phyloP scores from a whole-genome alignment of 1,140 invertebrate species.

The Littorina saxatilis region DNA sequence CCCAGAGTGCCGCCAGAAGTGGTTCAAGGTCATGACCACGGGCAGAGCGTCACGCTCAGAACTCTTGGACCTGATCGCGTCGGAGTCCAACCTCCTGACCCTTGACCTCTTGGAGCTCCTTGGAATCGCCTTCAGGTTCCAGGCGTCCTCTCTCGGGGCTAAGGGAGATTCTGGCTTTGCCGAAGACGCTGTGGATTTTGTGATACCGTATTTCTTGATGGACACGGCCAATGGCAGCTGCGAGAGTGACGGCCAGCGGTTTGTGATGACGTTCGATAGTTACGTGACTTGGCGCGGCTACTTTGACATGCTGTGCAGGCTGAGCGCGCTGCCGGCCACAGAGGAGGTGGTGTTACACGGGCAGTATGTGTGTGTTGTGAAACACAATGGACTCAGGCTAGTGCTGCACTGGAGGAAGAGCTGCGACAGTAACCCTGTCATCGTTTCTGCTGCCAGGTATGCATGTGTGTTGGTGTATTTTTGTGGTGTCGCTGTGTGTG shows the following conservation, averaged over 20 bases:
- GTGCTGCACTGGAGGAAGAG: conserved; percentile 4
- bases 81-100: background rate
- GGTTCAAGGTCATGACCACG: conserved; percentile 22
- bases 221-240: background rate
- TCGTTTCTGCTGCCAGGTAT: background rate
- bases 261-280: conserved; percentile 11
- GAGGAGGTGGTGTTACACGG: background rate
- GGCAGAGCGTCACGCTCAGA: conserved; percentile 1
- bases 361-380: background rate
- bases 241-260: background rate
- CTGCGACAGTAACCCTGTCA: background rate
- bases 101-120: background rate
- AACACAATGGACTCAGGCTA: background rate
- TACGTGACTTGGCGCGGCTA: background rate
- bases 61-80: background rate
- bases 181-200: conserved; percentile 21
- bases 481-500: too few species aligned
- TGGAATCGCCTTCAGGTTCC: conserved; percentile 4
- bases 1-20: conserved; percentile 18
- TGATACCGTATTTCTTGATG: conserved; percentile 25
- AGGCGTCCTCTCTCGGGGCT: background rate
- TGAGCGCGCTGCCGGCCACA: conserved; percentile 26
- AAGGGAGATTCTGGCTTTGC: conserved; percentile 24
- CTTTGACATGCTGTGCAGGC: background rate
- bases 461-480: background rate